These are phyloP conservation scores for Argentina silus DNA, from an alignment of 2,797 vertebrate species.

Conservation along the genomic window DNA sequence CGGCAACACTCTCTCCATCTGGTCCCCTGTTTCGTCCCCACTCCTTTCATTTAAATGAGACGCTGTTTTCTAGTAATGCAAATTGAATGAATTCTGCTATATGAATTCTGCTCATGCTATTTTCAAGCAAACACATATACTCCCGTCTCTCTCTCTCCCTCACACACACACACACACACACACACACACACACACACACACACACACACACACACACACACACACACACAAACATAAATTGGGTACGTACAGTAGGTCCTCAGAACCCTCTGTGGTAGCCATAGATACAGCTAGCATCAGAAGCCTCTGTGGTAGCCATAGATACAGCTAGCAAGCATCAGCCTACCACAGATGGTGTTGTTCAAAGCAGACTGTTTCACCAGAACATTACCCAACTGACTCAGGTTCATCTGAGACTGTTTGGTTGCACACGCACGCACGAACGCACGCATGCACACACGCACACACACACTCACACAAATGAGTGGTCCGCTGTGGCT, in stretches of 20 bases:
- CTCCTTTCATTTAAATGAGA: slow-evolving; percentile 29
- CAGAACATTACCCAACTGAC: too few relatives aligned
- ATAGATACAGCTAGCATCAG: not conserved
- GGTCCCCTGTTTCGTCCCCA: slow-evolving; percentile 18
- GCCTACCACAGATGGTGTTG: not conserved
- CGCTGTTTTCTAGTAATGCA: slow-evolving; percentile 38
- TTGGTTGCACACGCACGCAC: too few relatives aligned
- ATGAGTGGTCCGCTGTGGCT: too few relatives aligned
- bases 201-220: not conserved
- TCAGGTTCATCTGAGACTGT: too few relatives aligned
- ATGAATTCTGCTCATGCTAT: slow-evolving; percentile 5
- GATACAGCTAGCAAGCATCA: not conserved
- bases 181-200: slow-evolving; percentile 4
- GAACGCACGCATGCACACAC: too few relatives aligned
- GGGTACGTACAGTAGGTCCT: not conserved
- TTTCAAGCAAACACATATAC: not conserved
- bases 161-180: slow-evolving; percentile 8
- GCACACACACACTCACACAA: too few relatives aligned
- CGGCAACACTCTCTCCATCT: slow-evolving; percentile 34
- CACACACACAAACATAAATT: too few relatives aligned
- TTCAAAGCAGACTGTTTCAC: too few relatives aligned
- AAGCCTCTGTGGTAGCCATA: not conserved
- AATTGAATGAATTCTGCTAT: slow-evolving; percentile 48
- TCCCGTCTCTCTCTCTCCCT: too few relatives aligned
- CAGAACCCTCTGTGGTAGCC: not conserved